Evolutionary conservation across 2,888 invertebrate genomes (phyloP), one percentile per base, ranked within the genome.

Genomic region (Tiphia femorata): DNA sequence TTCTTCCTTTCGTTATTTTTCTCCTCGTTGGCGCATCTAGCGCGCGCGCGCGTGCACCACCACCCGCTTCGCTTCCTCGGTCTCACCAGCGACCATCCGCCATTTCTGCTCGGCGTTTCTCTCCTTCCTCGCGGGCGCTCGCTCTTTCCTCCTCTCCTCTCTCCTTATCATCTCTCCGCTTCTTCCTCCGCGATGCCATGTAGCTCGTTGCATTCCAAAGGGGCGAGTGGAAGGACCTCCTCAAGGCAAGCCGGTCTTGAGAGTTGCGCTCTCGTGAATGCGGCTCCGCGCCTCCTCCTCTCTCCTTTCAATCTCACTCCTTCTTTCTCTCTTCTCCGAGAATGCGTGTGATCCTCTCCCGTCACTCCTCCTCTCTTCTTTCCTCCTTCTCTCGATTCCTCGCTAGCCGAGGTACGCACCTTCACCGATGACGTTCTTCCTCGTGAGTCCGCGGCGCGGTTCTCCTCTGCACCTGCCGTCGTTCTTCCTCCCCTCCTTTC

Each of bases 211-310:
- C 80, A 80, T 79, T 79, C 80, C 78, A 65, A 70, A 67, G 75
- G 59, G 70, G 57, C 71, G 77, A 79, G 80, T 79, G 80, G 80
- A 80, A 80, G 73, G 80, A 80, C 80, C 80, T 73, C 80, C 77
- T 75, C 80, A 80, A 80, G 80, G 80, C 74, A 78, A 80, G 79
- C 80, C 69, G 67, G 79, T 80, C 75, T 49, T n/a, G n/a, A 6
- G 38, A 16, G 3, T 2, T 51, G 20, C 47, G 47, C 40, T 46
- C 50, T 62, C 64, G 67, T 64, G 52, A 61, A 63, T 71, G 72
- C 65, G 67, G 64, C 62, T 65, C 48, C 58, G 58, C 49, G 37
- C 29, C 51, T 55, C 57, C 62, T 68, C 54, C 38, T 46, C 47
- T 54, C 23, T 23, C 25, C 37, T 7, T 29, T n/a, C n/a, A n/a